Evolutionary conservation across 2,113 vertebrate genomes (phyloP), one percentile per base, ranked within the genome.

Genomic region (Petromus typicus): DNA sequence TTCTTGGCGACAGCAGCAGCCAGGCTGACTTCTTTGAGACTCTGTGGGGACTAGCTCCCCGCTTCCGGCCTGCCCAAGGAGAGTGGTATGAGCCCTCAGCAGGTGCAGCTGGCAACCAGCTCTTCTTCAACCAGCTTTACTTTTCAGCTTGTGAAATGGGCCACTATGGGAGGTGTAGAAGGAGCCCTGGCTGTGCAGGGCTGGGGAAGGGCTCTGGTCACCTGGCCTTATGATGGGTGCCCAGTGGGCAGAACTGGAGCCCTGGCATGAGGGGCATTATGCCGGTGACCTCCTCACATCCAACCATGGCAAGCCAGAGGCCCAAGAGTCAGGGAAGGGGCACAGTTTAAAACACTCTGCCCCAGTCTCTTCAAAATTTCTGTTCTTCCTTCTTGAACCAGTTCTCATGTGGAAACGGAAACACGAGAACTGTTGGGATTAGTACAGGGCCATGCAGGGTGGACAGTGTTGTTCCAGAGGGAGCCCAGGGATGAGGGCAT

Each of bases 151-250:
- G 7, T 57, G 54, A 87, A 78, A 34, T 64, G 54, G 18, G 5
- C 63, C 51, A 3, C 3, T 5, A 17, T 13, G 5, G 20, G 30
- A 71, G 30, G 5, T 4, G 3, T 6, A 17, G 23, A 32, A 3
- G 2, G 59, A 14, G 40, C 40, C 9, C 37, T 43, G 37, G 27
- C 27, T 56, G 16, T 59, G 87, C 48, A 88, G 83, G 54, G n/a
- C 18, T 23, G 2, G 7, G 32, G 3, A 66, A 43, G 40, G 57
- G 43, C 67, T 56, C 13, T 57, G 43, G 32, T 67, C 51, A 23
- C 48, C 32, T 43, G 9, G 34, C 34, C 48, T 61, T n/a, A 48
- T 4, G 37, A 23, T 1, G 3, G 34, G 14, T 27, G 5, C 25
- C 37, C 27, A 59, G n/a, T 30, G 43, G 3, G 7, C 32, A 48